Evolutionary conservation across 1,140 invertebrate genomes (phyloP).

Genomic region (Maconellicoccus hirsutus): DNA sequence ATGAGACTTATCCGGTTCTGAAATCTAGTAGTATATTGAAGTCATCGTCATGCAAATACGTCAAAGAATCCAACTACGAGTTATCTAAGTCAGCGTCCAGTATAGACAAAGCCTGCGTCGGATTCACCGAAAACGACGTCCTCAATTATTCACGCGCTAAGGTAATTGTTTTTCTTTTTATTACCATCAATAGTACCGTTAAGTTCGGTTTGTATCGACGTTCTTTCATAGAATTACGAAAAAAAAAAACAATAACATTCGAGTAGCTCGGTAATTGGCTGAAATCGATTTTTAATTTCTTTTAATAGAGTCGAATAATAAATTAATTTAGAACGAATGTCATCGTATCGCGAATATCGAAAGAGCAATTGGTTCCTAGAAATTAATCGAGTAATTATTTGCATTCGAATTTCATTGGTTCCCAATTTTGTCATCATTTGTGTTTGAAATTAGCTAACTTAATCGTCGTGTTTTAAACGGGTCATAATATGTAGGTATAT

Average conservation of each 20-base stretch:
- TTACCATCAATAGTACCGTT: neutral
- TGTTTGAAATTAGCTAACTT: no score
- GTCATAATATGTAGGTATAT: no score
- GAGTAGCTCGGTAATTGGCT: neutral
- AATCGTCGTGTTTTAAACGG: no score
- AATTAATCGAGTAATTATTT: no score
- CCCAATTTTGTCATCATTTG: no score
- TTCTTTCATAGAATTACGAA: neutral
- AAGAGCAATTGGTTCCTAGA: no score
- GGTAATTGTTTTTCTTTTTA: neutral
- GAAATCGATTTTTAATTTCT: neutral
- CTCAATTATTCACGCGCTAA: slow-evolving; percentile 8
- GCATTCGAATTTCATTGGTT: no score
- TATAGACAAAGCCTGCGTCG: neutral
- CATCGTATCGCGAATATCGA: no score
- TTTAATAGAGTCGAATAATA: neutral
- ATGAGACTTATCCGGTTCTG: neutral
- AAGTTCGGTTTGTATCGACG: no score
- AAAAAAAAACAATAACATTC: neutral
- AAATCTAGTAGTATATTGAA: neutral
- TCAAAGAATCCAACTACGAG: neutral
- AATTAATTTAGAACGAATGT: no score
- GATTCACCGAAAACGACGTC: neutral
- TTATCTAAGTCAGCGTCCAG: slow-evolving; percentile 11
- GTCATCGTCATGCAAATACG: neutral